Percentiles rank a stretch among this genome's conserved stretches.
Conservation (phyloP, 1,140 invertebrate species). For the Lepeophtheirus salmonis region DNA sequence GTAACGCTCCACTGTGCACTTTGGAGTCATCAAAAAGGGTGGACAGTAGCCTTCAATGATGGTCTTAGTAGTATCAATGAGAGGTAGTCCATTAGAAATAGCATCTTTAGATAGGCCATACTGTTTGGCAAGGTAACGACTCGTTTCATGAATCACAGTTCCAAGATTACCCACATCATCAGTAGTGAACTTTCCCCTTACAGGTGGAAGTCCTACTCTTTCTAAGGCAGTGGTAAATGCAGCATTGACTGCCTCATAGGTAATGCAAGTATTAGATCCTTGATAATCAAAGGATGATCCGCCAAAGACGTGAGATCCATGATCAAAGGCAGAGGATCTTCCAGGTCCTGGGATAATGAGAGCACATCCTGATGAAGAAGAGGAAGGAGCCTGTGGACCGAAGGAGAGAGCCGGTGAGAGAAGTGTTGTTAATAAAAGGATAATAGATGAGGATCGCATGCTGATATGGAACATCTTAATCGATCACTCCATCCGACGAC, state of each 20-base stretch:
- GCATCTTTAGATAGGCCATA: slow-evolving; percentile 47
- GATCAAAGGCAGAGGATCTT: slow-evolving; percentile 22
- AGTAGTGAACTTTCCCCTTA: slow-evolving; percentile 14
- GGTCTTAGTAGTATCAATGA: slow-evolving; percentile 74
- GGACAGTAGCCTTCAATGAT: slow-evolving; percentile 68
- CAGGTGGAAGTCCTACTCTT: slow-evolving; percentile 48
- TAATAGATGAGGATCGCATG: no score
- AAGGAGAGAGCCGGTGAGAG: no score
- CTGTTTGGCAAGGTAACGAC: slow-evolving; percentile 60
- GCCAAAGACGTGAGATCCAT: slow-evolving; percentile 20
- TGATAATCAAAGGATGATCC: slow-evolving; percentile 28
- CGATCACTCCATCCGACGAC: no score
- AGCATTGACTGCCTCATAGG: slow-evolving; percentile 70
- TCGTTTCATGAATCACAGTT: slow-evolving; percentile 62
- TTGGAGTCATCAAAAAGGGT: slow-evolving; percentile 60
- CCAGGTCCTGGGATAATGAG: slow-evolving; percentile 24
- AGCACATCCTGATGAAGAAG: slow-evolving; percentile 22
- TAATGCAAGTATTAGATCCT: slow-evolving; percentile 60
- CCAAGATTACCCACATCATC: slow-evolving; percentile 39
- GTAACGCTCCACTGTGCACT: slow-evolving; percentile 44
- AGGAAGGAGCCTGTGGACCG: no score
- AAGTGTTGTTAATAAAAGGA: no score
- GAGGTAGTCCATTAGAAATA: slow-evolving; percentile 62
- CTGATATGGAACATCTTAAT: no score
- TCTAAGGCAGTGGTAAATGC: slow-evolving; percentile 67